A percentile compares a stretch with the other conserved stretches of the same genome.
These are phyloP conservation scores for Arctia plantaginis DNA, from an alignment of 2,888 invertebrate genomes.

Conservation along the genomic window DNA sequence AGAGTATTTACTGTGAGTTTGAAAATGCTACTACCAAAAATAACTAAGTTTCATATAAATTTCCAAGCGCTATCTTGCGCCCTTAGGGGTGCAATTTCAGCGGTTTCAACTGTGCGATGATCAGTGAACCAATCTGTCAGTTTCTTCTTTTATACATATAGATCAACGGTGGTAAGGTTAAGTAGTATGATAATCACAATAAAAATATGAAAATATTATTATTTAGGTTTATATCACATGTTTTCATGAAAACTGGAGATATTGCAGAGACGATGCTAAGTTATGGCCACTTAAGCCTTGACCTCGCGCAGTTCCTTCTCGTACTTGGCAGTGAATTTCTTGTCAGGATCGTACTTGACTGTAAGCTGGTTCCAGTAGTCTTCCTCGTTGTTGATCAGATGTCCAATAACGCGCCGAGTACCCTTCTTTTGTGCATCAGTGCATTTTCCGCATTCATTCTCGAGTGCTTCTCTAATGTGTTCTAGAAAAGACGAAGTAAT, in stretches of 20 bases:
- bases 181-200: too few species aligned
- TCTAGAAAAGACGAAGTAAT: slow-evolving; percentile 45
- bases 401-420: slow-evolving; percentile 59
- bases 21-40: too few species aligned
- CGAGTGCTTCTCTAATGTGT: slow-evolving; percentile 67
- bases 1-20: too few species aligned
- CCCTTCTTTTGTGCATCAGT: slow-evolving; percentile 59
- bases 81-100: too few species aligned
- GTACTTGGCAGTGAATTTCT: slow-evolving; percentile 64
- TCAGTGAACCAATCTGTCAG: too few species aligned
- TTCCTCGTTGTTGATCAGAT: slow-evolving; percentile 67
- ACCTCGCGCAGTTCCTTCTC: slow-evolving; percentile 62
- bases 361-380: slow-evolving; percentile 69
- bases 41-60: too few species aligned
- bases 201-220: too few species aligned
- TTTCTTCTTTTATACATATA: too few species aligned
- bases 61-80: too few species aligned
- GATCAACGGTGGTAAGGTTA: too few species aligned
- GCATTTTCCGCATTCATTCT: slow-evolving; percentile 64
- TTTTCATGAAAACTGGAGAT: background rate
- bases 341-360: slow-evolving; percentile 72
- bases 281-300: slow-evolving; percentile 36
- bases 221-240: slow-evolving; percentile 1
- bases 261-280: background rate
- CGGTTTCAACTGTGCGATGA: too few species aligned